phyloP scores from a whole-genome alignment of 2,797 vertebrate species.

The Chaetodon trifasciatus region DNA sequence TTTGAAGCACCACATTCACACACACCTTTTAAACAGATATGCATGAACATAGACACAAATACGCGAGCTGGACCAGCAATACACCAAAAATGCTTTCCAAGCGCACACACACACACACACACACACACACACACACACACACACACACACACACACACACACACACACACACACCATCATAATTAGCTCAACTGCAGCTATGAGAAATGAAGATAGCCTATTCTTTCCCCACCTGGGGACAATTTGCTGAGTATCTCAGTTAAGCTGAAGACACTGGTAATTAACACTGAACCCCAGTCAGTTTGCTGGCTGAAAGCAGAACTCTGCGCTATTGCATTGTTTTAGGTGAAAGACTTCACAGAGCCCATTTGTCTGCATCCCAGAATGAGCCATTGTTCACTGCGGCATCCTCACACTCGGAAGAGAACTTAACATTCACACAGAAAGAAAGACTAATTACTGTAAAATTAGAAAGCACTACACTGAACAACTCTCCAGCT shows the following conservation, averaged over 20 bases:
- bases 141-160: slow-evolving; percentile 58
- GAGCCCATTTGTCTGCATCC: slow-evolving; percentile 32
- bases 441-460: slow-evolving; percentile 21
- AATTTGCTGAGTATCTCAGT: slow-evolving; percentile 80
- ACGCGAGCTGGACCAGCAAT: slow-evolving; percentile 4
- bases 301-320: slow-evolving; percentile 65
- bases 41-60: slow-evolving; percentile 9
- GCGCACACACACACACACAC: too few species aligned
- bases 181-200: slow-evolving; percentile 82
- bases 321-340: slow-evolving; percentile 68
- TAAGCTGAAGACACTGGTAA: slow-evolving; percentile 76
- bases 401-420: slow-evolving; percentile 12
- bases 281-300: slow-evolving; percentile 76
- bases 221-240: slow-evolving; percentile 85
- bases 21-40: slow-evolving; percentile 16
- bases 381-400: slow-evolving; percentile 52
- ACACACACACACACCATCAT: slow-evolving; percentile 66
- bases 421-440: slow-evolving; percentile 14
- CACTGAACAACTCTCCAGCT: neutral
- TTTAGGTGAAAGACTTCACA: slow-evolving; percentile 52
- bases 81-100: neutral
- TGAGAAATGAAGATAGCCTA: slow-evolving; percentile 79
- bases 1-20: slow-evolving; percentile 36
- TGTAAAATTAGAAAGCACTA: slow-evolving; percentile 3
- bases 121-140: neutral